phyloP scores from a whole-genome alignment of 2,797 vertebrate genomes.

The Epinephelus malabaricus region DNA sequence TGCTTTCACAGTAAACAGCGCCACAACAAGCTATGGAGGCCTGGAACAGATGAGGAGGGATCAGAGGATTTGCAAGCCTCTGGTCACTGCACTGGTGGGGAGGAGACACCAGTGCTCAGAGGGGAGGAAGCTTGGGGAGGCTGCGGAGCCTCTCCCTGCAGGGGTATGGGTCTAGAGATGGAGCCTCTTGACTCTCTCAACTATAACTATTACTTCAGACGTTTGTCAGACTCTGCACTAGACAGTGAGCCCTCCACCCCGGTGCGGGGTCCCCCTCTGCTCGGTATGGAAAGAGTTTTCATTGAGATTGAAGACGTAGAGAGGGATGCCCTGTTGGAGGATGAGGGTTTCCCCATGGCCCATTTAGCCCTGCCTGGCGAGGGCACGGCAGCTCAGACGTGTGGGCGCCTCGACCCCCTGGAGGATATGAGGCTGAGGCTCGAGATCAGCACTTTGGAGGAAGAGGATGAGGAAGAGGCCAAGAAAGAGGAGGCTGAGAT shows the following conservation, averaged over 20 bases:
- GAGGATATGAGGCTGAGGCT: constrained; percentile 88
- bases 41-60: constrained; percentile 88
- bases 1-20: constrained; percentile 92
- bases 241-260: constrained; percentile 89
- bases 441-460: constrained; percentile 87
- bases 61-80: constrained; percentile 79
- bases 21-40: constrained; percentile 96
- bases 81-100: constrained; percentile 78
- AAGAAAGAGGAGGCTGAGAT: constrained; percentile 84
- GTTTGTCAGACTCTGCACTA: constrained; percentile 91
- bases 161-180: constrained; percentile 83
- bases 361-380: constrained; percentile 66
- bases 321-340: constrained; percentile 87
- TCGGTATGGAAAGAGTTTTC: constrained; percentile 81
- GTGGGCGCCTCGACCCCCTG: constrained; percentile 85
- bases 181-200: constrained; percentile 87
- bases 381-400: constrained; percentile 86
- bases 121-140: constrained; percentile 81
- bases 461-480: constrained; percentile 83
- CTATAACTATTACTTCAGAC: constrained; percentile 91
- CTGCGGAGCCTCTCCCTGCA: constrained; percentile 78
- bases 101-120: constrained; percentile 72
- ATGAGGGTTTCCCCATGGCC: constrained; percentile 82
- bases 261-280: constrained; percentile 84
- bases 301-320: constrained; percentile 92